phyloP scores from a whole-genome alignment of 2,888 invertebrate species.

The Augochlorella aurata region DNA sequence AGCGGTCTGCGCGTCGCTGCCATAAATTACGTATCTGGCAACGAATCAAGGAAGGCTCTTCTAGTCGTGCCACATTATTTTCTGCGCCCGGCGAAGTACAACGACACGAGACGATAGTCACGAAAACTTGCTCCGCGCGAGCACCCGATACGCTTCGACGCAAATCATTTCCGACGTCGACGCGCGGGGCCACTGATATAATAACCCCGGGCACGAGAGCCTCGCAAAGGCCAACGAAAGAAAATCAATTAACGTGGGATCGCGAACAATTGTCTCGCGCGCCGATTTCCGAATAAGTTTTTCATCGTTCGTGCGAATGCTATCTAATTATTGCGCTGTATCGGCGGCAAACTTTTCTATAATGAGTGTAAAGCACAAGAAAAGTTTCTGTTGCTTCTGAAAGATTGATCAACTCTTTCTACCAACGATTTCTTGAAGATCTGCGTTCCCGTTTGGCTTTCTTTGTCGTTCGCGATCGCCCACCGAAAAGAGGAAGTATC shows the following conservation, averaged over 20 bases:
- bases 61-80: conserved; percentile 64
- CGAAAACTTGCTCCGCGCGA: conserved; percentile 46
- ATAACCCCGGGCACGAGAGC: background rate
- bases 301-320: background rate
- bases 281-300: background rate
- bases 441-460: no score
- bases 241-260: background rate
- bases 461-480: no score
- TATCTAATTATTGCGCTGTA: no score
- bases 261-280: background rate
- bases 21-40: conserved; percentile 68
- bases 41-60: conserved; percentile 63
- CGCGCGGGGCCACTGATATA: background rate
- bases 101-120: conserved; percentile 47
- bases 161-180: conserved; percentile 35
- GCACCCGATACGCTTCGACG: conserved; percentile 31
- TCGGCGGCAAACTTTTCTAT: no score
- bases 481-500: no score
- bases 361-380: no score
- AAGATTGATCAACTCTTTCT: no score
- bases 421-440: no score
- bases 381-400: no score
- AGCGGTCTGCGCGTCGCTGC: conserved; percentile 40
- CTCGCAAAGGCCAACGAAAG: background rate
- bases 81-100: conserved; percentile 47